A percentile compares a stretch with the other conserved stretches of the same genome.
phyloP scores from a whole-genome alignment of 2,797 vertebrate genomes.

The Nannoperca australis region DNA sequence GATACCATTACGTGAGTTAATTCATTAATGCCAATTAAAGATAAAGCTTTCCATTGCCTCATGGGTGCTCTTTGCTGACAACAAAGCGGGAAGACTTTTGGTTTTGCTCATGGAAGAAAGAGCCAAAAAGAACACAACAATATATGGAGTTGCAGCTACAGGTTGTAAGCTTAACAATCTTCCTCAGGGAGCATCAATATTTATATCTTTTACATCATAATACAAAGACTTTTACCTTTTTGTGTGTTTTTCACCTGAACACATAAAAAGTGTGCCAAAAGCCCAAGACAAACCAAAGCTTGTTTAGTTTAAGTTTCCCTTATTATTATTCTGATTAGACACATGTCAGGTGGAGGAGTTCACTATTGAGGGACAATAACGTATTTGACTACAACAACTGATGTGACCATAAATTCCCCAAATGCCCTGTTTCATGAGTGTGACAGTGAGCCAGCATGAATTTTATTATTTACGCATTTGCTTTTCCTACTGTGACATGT shows the following conservation, averaged over 20 bases:
- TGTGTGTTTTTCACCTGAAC: not conserved
- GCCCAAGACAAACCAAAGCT: not conserved
- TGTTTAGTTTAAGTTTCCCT: not conserved
- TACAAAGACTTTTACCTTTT: not conserved
- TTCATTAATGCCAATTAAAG: constrained; percentile 46
- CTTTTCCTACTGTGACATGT: not conserved
- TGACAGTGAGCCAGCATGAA: not conserved
- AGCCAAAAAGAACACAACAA: not conserved
- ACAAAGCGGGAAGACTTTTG: constrained; percentile 14
- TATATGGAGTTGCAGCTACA: not conserved
- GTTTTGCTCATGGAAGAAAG: constrained; percentile 8
- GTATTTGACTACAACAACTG: not conserved
- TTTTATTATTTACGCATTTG: not conserved
- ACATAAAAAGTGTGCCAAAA: not conserved
- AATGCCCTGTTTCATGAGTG: too few relatives aligned
- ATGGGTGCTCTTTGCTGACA: constrained; percentile 6
- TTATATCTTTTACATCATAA: not conserved
- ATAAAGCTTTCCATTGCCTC: constrained; percentile 3
- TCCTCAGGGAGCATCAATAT: not conserved
- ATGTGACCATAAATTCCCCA: not conserved
- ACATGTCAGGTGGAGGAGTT: not conserved
- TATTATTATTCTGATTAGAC: not conserved
- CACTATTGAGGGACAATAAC: not conserved
- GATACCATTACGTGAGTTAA: not conserved
- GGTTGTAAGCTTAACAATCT: not conserved